These are phyloP conservation scores for Neolamprologus brichardi DNA, from an alignment of 2,113 vertebrate genomes.

Conservation along the genomic window DNA sequence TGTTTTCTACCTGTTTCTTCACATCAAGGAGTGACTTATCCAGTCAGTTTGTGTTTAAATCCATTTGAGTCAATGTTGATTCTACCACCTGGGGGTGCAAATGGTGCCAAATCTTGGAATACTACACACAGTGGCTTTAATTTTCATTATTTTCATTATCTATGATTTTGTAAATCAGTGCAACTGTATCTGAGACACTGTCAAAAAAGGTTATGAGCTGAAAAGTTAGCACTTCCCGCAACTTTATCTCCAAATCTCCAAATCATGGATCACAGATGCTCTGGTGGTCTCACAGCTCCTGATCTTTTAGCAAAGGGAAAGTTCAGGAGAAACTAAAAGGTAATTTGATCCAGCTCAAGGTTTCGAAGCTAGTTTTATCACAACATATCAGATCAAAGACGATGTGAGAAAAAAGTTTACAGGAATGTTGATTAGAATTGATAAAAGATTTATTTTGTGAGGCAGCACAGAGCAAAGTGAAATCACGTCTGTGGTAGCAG, in stretches of 20 bases:
- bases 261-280: neutral
- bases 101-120: neutral
- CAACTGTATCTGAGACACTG: neutral
- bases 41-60: neutral
- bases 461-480: neutral
- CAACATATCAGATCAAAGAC: conserved; percentile 27
- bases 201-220: neutral
- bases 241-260: neutral
- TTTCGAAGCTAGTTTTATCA: conserved; percentile 16
- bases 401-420: conserved; percentile 16
- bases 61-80: neutral
- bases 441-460: conserved; percentile 25
- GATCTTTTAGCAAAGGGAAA: neutral
- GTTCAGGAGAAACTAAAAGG: neutral
- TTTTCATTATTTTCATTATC: neutral
- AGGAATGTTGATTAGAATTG: conserved; percentile 43
- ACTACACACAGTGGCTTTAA: neutral
- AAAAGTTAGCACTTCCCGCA: neutral
- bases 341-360: conserved; percentile 32
- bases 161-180: neutral
- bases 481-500: neutral
- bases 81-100: neutral
- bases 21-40: neutral
- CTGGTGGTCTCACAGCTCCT: conserved; percentile 7
- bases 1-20: neutral